Base-by-base conservation (phyloP, 1,140 invertebrate species). In the Calliopsis andreniformis region DNA sequence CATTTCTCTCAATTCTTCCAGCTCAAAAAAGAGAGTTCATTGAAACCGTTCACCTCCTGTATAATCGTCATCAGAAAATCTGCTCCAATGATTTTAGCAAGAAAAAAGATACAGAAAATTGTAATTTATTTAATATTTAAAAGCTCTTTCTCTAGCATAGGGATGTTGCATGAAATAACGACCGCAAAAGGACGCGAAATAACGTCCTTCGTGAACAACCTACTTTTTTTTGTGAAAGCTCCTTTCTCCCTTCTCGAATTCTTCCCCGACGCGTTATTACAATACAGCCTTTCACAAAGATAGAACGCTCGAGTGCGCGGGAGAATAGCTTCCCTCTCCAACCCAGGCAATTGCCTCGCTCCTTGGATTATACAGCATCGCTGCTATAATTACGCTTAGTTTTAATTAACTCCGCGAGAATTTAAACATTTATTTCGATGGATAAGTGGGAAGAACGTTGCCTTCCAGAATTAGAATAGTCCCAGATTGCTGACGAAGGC, bases 401-500 rank as follows among this genome's bases (percentile, higher is more conserved):
- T 87, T 87, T 87, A 87, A 87, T 87, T 87, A 87, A 87, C 86
- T 86, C 84, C 84, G 77, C 84, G 80, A 71, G 78, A 86, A 87
- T 87, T 87, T 86, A 82, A 87, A 87, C 84, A 86, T 86, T 87
- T 84, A 80, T 85, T 82, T 79, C 80, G 63, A 47, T 20, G 69
- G 73, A 84, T 78, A 78, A 83, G 73, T 28, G 51, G n/a, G 68
- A 83, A 66, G 66, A 80, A 43, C 62, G 61, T 59, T 25, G 42
- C 62, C 78, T 79, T 59, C 68, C 39, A 47, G 42, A 42, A n/a
- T 49, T 7, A 42, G 12, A 59, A 69, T 45, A 35, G 67, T 51
- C 23, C 53, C 67, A 79, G 76, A 79, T 83, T 79, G 76, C 56
- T 43, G 35, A 32, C 55, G 45, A 39, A 56, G 61, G 35, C 6